Percentiles rank a stretch among this genome's conserved stretches.
phyloP scores from a whole-genome alignment of 64 coral and sea anemone species.

The Montipora cactus region DNA sequence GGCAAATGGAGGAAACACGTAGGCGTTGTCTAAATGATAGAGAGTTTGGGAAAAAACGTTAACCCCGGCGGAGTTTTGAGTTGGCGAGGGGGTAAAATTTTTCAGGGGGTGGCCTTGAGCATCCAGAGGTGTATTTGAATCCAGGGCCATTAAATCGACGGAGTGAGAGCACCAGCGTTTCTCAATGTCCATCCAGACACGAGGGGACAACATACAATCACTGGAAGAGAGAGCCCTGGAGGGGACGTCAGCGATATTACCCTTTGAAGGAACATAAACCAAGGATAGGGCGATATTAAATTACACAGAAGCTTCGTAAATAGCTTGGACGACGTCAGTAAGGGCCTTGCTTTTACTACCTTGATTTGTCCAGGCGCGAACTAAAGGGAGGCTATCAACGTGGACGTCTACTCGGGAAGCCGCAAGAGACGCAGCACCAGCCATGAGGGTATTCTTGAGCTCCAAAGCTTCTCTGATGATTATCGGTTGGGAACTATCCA shows the following conservation, averaged over 20 bases:
- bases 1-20: slow-evolving; percentile 25
- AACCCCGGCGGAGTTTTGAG: slow-evolving; percentile 7
- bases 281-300: slow-evolving; percentile 37
- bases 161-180: slow-evolving; percentile 24
- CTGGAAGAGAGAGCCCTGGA: slow-evolving; percentile 33
- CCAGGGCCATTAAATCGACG: slow-evolving; percentile 50
- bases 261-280: slow-evolving; percentile 41
- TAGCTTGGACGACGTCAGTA: slow-evolving; percentile 26
- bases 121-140: slow-evolving; percentile 20
- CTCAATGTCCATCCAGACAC: slow-evolving; percentile 8
- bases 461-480: slow-evolving; percentile 62
- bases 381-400: slow-evolving; percentile 26
- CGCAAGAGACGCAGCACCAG: background rate
- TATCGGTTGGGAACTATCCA: slow-evolving; percentile 29
- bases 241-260: slow-evolving; percentile 46
- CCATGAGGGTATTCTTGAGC: slow-evolving; percentile 17
- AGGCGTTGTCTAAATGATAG: background rate
- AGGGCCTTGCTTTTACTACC: slow-evolving; percentile 31
- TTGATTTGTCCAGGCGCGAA: slow-evolving; percentile 57
- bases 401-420: slow-evolving; percentile 45
- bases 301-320: background rate
- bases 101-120: background rate
- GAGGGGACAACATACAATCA: slow-evolving; percentile 1
- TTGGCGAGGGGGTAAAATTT: slow-evolving; percentile 47
- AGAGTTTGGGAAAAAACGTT: slow-evolving; percentile 37